Evolutionary conservation across 92 coral and sea anemone species (phyloP), one percentile per base, ranked within the genome.

Genomic region (Zoanthus solanderi): DNA sequence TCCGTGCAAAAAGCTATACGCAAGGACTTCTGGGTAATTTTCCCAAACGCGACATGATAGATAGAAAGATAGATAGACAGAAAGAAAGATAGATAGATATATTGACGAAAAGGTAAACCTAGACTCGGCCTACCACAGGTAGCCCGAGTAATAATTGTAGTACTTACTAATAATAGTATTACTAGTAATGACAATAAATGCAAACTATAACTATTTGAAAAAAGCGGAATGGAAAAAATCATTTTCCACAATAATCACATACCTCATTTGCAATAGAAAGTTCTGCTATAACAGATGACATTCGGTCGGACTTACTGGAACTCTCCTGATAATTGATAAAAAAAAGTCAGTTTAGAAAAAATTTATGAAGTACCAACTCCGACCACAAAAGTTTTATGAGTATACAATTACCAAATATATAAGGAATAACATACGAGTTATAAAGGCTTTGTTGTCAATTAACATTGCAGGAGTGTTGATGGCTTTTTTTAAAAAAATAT

Each of bases 231-330:
- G 3, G 12, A 0, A 50, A 50, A 7, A 50, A 18, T 63, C 9
- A 7, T 9, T 63, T 16, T 63, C 30, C n/a, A 42, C 31, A 10
- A 4, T 28, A 8, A 4, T 4, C 4, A 34, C 66, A 13, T 85
- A 95, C 99, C 99, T 97, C 99, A 86, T 97, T 95, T 76, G 94
- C 96, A 16, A 94, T 83, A 65, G 98, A 87, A 74, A 97, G 93
- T 46, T 96, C 97, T 9, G 89, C 92, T 57, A 97, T 95, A 56
- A 97, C 90, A 57, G 91, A 88, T 54, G 92, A 79, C 73, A 94
- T 84, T 72, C 91, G 90, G n/a, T 90, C 91, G 37, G 93, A 90
- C 75, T 89, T 95, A 18, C 92, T 86, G 34, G 96, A 89, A 7
- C 98, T 92, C 83, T 94, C 96, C 98, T 95, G 73, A 57, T 84